Evolutionary conservation across 2,113 vertebrate genomes (phyloP), one percentile per base, ranked within the genome.

Genomic region (Dromiciops gliroides): DNA sequence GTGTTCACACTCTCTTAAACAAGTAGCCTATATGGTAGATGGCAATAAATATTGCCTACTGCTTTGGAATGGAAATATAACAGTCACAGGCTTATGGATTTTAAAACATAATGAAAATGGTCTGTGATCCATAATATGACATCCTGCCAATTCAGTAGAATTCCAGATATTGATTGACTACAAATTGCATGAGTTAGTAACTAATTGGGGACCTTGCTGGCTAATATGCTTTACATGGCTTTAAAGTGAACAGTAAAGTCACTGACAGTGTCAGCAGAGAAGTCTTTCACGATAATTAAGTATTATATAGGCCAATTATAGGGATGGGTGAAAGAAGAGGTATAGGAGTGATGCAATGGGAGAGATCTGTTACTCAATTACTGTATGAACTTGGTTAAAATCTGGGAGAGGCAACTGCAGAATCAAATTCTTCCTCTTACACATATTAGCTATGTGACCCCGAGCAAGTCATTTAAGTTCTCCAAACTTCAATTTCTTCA

Each of bases 281-380:
- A 75, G 90, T 97, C 44, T 97, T 95, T 37, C 44, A 3, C 97
- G 90, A 94, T 93, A 98, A 96, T 96, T 98, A 97, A 97, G 96
- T 96, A 95, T 51, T 96, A 90, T 53, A 51, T 48, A 96, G 90
- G 94, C 98, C 98, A 98, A 98, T 98, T 98, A 96, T 93, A 92
- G 96, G 92, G 23, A 96, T 48, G 89, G 95, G 47, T 94, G 95
- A 91, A 94, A 96, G 92, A 96, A 31, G 48, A n/a, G 19, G 95
- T 92, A 94, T 90, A 93, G 93, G 96, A 96, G 93, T 47, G 94
- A 96, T 92, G 95, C 94, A 96, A 96, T 92, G 51, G 28, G 94
- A 92, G 95, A 53, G 88, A 83, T 83, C 16, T 83, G 19, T 44
- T 83, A 44, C 23, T 83, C n/a, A 83, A 83, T 44, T 83, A 23